Base-by-base conservation (phyloP, 1,140 invertebrate genomes). In the Eciton burchellii region DNA sequence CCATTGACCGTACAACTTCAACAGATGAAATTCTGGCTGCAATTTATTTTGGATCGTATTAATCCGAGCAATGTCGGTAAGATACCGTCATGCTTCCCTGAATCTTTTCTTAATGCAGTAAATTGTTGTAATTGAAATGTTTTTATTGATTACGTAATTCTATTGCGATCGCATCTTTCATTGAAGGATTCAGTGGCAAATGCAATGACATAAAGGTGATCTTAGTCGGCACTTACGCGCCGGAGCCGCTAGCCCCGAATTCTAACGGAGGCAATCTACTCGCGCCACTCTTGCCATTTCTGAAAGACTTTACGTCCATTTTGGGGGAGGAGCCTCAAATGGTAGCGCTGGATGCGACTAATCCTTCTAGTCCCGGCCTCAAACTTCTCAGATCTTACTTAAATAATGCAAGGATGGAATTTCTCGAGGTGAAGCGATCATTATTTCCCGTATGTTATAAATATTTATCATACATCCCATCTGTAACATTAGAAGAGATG, bases 1-100 rank as follows among this genome's bases (percentile, higher is more conserved):
- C 94, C 96, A 12, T 94, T 96, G 19, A 96, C 96, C 59, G 95
- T 96, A 76, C 96, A 97, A 92, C 91, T 97, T 26, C 95, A 96
- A 76, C 96, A 97, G 91, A 95, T 97, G 26, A 95, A 95, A 81
- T 98, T 97, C 94, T 98, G 97, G 97, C 92, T 98, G 43, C 95
- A 96, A 85, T 98, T 98, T 92, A 94, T 98, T 66, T 95, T 97
- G 92, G 96, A 96, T 56, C 94, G 97, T 81, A 95, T 97, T 83
- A 95, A 95, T 52, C 94, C 95, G 35, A 95, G 96, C 90, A 96
- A 96, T 76, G 94, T 97, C 86, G 96, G 97, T 96, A 94, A 83
- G 59, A 8, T 0, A 45, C 14, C 8, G 8, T 35, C 59, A 35
- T 9, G 24, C 77, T 41, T 65, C 29, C 35, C 35, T 35, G 0